Percentiles rank a stretch among this genome's conserved stretches.
Evolutionary conservation across 2,113 vertebrate genomes (phyloP).

Genomic region (Sander vitreus): DNA sequence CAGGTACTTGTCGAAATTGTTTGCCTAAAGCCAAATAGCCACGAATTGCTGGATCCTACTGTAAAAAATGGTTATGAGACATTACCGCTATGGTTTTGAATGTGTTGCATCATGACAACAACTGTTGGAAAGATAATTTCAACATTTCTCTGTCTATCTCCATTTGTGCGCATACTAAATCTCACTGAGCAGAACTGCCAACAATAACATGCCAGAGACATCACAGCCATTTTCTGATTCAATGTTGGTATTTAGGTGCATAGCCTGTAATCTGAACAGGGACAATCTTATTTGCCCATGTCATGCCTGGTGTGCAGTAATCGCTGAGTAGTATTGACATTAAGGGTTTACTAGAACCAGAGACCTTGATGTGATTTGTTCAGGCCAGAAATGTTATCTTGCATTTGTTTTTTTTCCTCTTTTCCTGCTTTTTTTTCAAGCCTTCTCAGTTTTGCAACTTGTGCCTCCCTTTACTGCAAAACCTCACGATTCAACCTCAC

Average conservation of each 20-base stretch:
- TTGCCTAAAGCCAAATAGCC: slow-evolving; percentile 10
- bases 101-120: slow-evolving; percentile 37
- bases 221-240: slow-evolving; percentile 34
- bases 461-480: background rate
- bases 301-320: slow-evolving; percentile 48
- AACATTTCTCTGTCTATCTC: slow-evolving; percentile 57
- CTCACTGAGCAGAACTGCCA: slow-evolving; percentile 48
- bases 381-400: slow-evolving; percentile 4
- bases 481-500: background rate
- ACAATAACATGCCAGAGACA: slow-evolving; percentile 58
- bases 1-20: slow-evolving; percentile 26
- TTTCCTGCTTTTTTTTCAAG: background rate
- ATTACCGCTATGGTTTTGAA: background rate
- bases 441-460: background rate
- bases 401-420: background rate
- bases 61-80: slow-evolving; percentile 7
- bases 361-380: slow-evolving; percentile 25
- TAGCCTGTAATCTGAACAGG: slow-evolving; percentile 40
- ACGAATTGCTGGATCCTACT: background rate
- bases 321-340: slow-evolving; percentile 36
- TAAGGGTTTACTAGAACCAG: slow-evolving; percentile 21
- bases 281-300: slow-evolving; percentile 38
- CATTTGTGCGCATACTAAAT: slow-evolving; percentile 33
- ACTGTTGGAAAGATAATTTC: slow-evolving; percentile 44
- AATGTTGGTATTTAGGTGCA: slow-evolving; percentile 9